Evolutionary conservation across 2,888 invertebrate genomes (phyloP).

Genomic region (Rugalucina vietnamica): DNA sequence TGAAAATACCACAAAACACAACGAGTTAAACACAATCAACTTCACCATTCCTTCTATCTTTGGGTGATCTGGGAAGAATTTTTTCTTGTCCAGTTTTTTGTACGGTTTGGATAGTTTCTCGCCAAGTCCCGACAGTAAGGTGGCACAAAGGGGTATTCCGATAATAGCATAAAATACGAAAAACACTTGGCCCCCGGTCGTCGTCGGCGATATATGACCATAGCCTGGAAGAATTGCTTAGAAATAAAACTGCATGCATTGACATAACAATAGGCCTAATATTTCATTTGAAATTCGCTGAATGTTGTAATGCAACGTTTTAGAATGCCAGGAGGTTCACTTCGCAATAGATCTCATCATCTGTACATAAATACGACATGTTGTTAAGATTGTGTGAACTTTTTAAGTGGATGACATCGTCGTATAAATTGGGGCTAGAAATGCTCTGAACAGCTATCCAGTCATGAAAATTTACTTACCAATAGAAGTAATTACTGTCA

Average conservation of each 20-base stretch:
- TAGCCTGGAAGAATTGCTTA: slow-evolving; percentile 63
- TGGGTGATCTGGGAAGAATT: slow-evolving; percentile 29
- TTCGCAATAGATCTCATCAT: no score
- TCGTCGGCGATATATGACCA: slow-evolving; percentile 62
- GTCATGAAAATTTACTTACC: no score
- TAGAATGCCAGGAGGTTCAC: no score
- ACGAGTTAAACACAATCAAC: slow-evolving; percentile 5
- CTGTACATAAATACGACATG: no score
- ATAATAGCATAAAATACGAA: slow-evolving; percentile 61
- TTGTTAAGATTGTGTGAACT: no score
- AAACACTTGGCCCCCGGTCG: slow-evolving; percentile 58
- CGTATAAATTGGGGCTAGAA: no score
- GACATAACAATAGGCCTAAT: background rate
- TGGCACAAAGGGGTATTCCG: slow-evolving; percentile 61
- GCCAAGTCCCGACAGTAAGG: slow-evolving; percentile 51
- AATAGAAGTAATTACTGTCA: slow-evolving; percentile 66
- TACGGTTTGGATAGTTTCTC: slow-evolving; percentile 44
- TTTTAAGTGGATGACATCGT: no score
- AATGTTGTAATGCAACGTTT: no score
- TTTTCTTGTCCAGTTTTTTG: slow-evolving; percentile 31
- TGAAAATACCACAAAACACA: slow-evolving; percentile 33
- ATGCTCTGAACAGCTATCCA: no score
- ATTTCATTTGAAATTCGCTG: no score
- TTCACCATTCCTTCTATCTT: slow-evolving; percentile 29
- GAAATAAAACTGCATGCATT: background rate